Conservation (phyloP, 2,113 vertebrate genomes). For the Ptychochromis oligacanthus region DNA sequence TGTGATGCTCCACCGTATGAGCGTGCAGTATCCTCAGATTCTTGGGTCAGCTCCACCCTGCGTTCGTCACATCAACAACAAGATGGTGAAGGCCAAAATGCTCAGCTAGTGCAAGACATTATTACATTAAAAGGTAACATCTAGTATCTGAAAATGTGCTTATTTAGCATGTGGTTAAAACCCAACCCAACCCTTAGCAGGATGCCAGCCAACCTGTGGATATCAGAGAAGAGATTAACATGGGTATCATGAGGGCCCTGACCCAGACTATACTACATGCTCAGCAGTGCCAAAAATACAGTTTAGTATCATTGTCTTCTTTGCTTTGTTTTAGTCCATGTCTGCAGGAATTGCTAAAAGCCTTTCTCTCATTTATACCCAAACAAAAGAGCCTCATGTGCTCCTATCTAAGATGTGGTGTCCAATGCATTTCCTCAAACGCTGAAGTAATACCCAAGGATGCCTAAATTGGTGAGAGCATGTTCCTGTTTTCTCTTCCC, state of each 20-base stretch:
- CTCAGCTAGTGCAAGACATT: not conserved
- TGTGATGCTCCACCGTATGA: too few relatives aligned
- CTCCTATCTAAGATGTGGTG: slow-evolving; percentile 3
- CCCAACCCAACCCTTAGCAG: not conserved
- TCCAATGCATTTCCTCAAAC: slow-evolving; percentile 30
- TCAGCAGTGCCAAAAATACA: not conserved
- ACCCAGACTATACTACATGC: not conserved
- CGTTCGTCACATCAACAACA: not conserved
- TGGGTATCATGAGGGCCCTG: not conserved
- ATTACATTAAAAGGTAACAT: not conserved
- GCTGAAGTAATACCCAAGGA: slow-evolving; percentile 18
- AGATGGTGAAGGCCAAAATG: not conserved
- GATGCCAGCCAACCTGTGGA: not conserved
- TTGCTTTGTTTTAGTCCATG: not conserved
- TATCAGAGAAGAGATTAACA: not conserved
- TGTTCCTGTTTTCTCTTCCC: slow-evolving; percentile 26
- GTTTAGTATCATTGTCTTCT: not conserved
- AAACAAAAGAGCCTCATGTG: slow-evolving; percentile 1
- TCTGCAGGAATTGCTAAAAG: not conserved
- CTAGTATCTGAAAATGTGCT: not conserved
- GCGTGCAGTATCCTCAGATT: not conserved
- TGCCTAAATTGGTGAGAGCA: not conserved
- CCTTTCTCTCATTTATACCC: not conserved
- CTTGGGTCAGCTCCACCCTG: not conserved
- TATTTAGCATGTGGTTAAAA: not conserved